These are phyloP conservation scores for Ruditapes philippinarum DNA, from an alignment of 1,140 invertebrate genomes.

Conservation along the genomic window DNA sequence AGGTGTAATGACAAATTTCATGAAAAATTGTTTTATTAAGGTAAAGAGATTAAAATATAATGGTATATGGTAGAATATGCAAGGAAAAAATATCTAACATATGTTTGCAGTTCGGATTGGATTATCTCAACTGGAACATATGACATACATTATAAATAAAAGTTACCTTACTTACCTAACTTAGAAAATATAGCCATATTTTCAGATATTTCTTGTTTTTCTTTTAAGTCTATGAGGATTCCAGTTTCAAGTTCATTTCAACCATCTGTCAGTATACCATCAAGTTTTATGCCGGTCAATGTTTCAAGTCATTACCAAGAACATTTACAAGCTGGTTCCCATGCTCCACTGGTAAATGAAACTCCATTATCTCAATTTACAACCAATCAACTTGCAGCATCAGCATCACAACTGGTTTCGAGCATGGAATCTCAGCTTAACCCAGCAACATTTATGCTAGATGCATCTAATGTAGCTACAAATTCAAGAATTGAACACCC, in stretches of 20 bases:
- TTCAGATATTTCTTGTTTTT: too few relatives aligned
- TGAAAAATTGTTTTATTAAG: too few relatives aligned
- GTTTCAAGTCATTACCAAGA: conserved; percentile 11
- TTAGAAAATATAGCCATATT: too few relatives aligned
- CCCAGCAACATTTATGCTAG: neutral
- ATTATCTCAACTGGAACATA: too few relatives aligned
- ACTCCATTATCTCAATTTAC: neutral
- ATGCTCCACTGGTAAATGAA: conserved; percentile 20
- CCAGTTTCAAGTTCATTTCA: conserved; percentile 12
- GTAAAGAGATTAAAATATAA: too few relatives aligned
- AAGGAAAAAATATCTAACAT: too few relatives aligned
- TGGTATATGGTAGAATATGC: too few relatives aligned
- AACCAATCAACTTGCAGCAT: conserved; percentile 49
- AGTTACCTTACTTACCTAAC: too few relatives aligned
- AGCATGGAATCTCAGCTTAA: conserved; percentile 17
- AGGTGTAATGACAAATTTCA: too few relatives aligned
- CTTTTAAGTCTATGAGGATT: neutral
- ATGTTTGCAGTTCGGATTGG: too few relatives aligned
- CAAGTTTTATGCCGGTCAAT: conserved; percentile 3
- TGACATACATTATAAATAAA: too few relatives aligned
- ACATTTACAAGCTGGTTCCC: neutral
- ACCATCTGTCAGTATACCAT: conserved; percentile 3
- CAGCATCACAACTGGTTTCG: conserved; percentile 12
- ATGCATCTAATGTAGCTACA: neutral
- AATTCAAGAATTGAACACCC: neutral